Percentiles rank a stretch among this genome's conserved stretches.
These are phyloP conservation scores for Eubasilissa regina DNA, from an alignment of 1,140 invertebrate genomes.

Conservation along the genomic window DNA sequence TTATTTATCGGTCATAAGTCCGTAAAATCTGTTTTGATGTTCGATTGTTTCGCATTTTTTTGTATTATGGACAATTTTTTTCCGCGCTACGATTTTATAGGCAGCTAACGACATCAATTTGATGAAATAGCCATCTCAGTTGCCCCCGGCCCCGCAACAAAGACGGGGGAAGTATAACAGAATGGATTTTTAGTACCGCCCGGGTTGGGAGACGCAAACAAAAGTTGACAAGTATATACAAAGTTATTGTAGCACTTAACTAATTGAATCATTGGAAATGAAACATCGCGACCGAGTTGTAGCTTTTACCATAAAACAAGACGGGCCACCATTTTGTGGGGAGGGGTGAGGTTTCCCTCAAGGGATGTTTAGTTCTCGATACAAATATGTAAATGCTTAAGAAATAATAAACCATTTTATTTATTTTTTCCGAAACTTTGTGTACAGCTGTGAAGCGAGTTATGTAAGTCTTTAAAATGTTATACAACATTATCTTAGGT, in stretches of 20 bases:
- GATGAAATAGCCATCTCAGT: constrained; percentile 59
- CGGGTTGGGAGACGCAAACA: constrained; percentile 46
- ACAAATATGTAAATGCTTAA: background rate
- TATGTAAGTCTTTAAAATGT: too few species aligned
- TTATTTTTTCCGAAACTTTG: too few species aligned
- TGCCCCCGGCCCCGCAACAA: constrained; percentile 42
- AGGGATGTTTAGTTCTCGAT: constrained; percentile 23
- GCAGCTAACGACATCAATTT: constrained; percentile 59
- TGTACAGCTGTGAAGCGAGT: too few species aligned
- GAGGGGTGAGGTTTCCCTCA: background rate
- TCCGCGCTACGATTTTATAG: constrained; percentile 53
- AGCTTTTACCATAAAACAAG: constrained; percentile 58
- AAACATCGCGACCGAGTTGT: constrained; percentile 59
- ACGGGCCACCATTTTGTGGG: constrained; percentile 21
- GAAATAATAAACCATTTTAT: too few species aligned
- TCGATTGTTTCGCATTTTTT: constrained; percentile 37
- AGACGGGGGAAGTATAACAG: background rate
- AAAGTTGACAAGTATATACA: constrained; percentile 60
- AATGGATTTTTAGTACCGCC: constrained; percentile 34
- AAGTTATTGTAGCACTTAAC: constrained; percentile 60
- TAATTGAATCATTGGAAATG: constrained; percentile 61
- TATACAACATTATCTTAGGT: too few species aligned
- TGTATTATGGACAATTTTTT: constrained; percentile 28
- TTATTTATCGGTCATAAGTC: constrained; percentile 43
- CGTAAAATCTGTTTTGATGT: constrained; percentile 49